These are phyloP conservation scores for Helogale parvula DNA, from an alignment of 2,113 vertebrate genomes.

Conservation along the genomic window DNA sequence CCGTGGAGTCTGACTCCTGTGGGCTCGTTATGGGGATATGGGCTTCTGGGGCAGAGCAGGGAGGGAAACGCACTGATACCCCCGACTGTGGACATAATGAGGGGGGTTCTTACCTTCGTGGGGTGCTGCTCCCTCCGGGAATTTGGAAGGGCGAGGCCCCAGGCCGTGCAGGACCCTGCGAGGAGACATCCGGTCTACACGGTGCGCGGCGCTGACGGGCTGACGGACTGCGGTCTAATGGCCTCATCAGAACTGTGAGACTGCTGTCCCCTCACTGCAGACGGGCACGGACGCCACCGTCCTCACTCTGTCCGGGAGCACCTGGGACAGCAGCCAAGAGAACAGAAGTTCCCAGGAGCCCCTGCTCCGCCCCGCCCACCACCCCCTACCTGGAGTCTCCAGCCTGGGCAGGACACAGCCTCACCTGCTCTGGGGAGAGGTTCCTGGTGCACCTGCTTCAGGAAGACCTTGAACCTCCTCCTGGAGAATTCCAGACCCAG, in stretches of 20 bases:
- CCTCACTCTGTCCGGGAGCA: neutral
- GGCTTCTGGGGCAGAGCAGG: neutral
- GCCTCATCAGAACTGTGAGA: neutral
- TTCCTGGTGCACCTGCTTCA: neutral
- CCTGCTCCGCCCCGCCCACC: rapidly evolving
- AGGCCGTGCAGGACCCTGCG: neutral
- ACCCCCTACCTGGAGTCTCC: neutral
- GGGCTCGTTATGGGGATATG: neutral
- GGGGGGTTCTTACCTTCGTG: neutral
- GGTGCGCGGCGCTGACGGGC: neutral
- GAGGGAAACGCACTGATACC: rapidly evolving
- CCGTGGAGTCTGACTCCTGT: rapidly evolving
- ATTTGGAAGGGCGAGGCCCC: neutral
- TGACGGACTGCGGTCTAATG: neutral
- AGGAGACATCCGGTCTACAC: neutral
- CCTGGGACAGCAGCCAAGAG: neutral
- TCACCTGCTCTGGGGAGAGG: neutral
- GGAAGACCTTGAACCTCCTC: neutral
- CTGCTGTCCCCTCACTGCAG: neutral
- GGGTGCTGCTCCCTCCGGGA: neutral
- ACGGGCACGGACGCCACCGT: rapidly evolving
- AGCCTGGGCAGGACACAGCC: rapidly evolving
- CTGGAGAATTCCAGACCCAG: neutral
- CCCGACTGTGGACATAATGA: neutral
- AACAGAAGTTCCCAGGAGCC: neutral